phyloP scores from a whole-genome alignment of 2,888 invertebrate species.

The Drosophila ustulata region DNA sequence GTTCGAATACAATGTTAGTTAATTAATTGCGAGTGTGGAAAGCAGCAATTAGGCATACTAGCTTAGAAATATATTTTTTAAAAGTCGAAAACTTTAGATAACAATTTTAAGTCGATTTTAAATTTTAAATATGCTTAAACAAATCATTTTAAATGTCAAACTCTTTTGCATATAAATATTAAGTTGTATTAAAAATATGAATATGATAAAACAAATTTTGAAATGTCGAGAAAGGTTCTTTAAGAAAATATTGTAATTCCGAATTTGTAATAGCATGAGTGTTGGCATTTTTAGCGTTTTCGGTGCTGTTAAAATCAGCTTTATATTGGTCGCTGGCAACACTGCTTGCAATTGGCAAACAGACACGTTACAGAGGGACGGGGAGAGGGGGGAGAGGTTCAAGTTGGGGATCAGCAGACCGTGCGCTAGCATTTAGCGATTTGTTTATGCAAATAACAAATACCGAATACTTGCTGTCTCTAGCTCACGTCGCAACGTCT shows the following conservation, averaged over 20 bases:
- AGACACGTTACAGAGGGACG: not conserved
- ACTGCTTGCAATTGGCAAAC: not conserved
- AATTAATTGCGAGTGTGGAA: too few relatives aligned
- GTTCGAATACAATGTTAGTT: not conserved
- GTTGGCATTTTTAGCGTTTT: too few relatives aligned
- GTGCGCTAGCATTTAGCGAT: constrained; percentile 39
- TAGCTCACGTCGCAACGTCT: constrained; percentile 25
- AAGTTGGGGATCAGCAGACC: constrained; percentile 27
- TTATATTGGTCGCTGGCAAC: not conserved
- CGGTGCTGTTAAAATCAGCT: not conserved
- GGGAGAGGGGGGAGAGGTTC: not conserved
- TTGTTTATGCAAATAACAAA: constrained; percentile 56
- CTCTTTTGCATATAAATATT: not conserved
- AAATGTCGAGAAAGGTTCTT: too few relatives aligned
- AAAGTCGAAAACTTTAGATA: too few relatives aligned
- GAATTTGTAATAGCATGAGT: too few relatives aligned
- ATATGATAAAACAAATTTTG: too few relatives aligned
- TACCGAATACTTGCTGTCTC: constrained; percentile 5
- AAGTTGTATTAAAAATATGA: not conserved
- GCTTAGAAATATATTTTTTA: too few relatives aligned
- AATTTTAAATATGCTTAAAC: too few relatives aligned
- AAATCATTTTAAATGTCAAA: too few relatives aligned
- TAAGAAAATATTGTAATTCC: too few relatives aligned
- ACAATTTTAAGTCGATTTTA: too few relatives aligned
- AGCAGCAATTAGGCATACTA: too few relatives aligned